Evolutionary conservation across 2,113 vertebrate species (phyloP), one percentile per base, ranked within the genome.

Genomic region (Corythornis vintsioides): DNA sequence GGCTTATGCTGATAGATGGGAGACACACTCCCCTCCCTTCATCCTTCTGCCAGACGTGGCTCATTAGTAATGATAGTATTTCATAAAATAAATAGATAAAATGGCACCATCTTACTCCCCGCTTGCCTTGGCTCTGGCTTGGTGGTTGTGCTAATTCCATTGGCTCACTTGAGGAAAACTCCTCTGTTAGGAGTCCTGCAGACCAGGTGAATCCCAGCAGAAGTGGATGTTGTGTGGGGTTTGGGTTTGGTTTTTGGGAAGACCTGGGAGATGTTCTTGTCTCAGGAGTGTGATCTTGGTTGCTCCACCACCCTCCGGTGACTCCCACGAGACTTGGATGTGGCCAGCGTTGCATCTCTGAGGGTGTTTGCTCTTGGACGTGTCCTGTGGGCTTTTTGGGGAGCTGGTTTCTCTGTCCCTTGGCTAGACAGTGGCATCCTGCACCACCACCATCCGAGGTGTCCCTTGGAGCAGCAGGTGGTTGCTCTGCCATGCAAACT

Each of bases 371-470:
- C 75, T 1, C 0, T 13, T 64, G 56, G 33, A 22, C 15, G 38
- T 76, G 28, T 77, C 84, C 42, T 43, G 2, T 0, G 3, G 67
- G 59, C n/a, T 47, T 79, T 33, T 26, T 1, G 3, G 24, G 76
- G 43, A 69, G 67, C 52, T 93, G 56, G 6, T 43, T 91, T 53
- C n/a, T 60, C 60, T 29, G 6, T 76, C 29, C 28, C 12, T 28
- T 82, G 80, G 42, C 43, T 69, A 10, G 45, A 0, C 15, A 15
- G 52, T 26, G 42, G 10, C n/a, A 69, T 86, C 53, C 18, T 52
- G 90, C 43, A 50, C n/a, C 0, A 0, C 21, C 6, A 29, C 3
- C 9, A 9, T n/a, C 2, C 0, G 42, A 33, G 11, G 4, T 14
- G 48, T 73, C 47, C 38, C 72, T n/a, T 28, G 26, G 57, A 88